Evolutionary conservation across 2,797 vertebrate genomes (phyloP).

Genomic region (Podargus strigoides): DNA sequence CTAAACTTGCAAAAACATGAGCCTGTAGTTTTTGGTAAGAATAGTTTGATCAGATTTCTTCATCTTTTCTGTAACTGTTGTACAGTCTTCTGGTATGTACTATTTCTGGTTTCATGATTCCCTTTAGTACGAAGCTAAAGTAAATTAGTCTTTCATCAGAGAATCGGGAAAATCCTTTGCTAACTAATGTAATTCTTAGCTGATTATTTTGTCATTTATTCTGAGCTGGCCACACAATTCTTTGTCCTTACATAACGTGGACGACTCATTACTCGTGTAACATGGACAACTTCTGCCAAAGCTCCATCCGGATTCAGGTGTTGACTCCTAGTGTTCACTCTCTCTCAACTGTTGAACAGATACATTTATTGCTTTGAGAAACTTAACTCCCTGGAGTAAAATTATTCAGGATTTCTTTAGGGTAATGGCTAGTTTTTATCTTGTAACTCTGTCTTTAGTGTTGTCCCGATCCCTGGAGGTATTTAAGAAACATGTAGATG

Average conservation of each 20-base stretch:
- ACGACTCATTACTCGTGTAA: accelerated
- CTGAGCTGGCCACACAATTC: not conserved
- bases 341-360: not conserved
- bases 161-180: not conserved
- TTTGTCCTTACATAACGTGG: not conserved
- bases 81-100: not conserved
- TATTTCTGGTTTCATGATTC: not conserved
- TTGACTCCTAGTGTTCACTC: not conserved
- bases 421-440: not conserved
- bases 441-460: not conserved
- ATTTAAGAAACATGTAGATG: too few species aligned
- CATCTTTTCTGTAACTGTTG: not conserved
- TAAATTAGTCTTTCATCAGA: not conserved
- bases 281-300: not conserved
- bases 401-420: not conserved
- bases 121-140: not conserved
- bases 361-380: not conserved
- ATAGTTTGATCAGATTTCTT: not conserved
- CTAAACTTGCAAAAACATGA: not conserved
- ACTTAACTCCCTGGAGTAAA: not conserved
- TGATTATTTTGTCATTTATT: not conserved
- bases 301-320: not conserved
- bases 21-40: not conserved
- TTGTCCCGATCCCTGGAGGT: too few species aligned
- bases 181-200: not conserved